Evolutionary conservation across 2,797 vertebrate genomes (phyloP).

Genomic region (Megaceryle alcyon): DNA sequence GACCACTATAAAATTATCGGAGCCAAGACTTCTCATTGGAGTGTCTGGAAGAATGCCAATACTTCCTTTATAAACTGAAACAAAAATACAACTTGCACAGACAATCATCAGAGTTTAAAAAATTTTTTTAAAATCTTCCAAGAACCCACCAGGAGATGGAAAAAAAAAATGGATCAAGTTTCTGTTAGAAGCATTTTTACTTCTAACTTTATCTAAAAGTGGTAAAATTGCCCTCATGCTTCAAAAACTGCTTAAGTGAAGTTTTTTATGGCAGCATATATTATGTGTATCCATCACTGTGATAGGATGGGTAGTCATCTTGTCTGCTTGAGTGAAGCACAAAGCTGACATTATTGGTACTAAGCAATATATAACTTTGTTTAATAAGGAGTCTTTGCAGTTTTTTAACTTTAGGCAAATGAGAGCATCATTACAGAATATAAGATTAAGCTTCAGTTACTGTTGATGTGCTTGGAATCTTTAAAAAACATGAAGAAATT

Average conservation of each 20-base stretch:
- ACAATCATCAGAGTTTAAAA: background rate
- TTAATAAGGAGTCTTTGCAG: background rate
- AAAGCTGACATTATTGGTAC: background rate
- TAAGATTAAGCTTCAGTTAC: background rate
- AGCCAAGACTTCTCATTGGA: background rate
- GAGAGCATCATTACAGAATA: background rate
- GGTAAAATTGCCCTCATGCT: background rate
- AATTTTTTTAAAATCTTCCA: background rate
- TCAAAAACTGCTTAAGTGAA: background rate
- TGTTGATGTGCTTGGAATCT: background rate
- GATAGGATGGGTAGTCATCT: background rate
- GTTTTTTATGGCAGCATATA: background rate
- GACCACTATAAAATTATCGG: background rate
- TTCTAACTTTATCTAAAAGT: background rate
- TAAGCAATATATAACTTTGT: background rate
- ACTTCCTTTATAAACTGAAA: background rate
- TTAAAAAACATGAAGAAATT: background rate
- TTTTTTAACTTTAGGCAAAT: background rate
- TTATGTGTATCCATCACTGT: background rate
- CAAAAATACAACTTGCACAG: background rate
- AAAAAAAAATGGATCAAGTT: background rate
- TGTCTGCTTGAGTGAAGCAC: background rate
- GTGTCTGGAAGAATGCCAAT: background rate
- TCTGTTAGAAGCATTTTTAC: background rate
- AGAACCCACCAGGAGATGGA: background rate